Conservation (phyloP, 2,888 invertebrate species). For the Dinocampus coccinellae region DNA sequence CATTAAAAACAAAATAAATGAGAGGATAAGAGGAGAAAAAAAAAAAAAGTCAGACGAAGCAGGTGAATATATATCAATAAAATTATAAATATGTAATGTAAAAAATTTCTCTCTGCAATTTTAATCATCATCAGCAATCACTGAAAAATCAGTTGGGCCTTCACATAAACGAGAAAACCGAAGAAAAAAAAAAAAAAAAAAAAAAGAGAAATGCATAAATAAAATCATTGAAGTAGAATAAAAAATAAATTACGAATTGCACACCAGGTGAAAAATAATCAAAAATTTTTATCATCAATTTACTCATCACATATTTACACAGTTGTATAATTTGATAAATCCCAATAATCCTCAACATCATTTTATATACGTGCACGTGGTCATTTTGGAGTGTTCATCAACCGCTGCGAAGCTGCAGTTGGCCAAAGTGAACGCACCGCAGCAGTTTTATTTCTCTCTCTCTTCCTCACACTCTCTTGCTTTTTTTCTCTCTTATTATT, state of each 20-base stretch:
- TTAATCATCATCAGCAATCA: not conserved
- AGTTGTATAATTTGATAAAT: too few species aligned
- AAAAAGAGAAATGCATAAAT: too few species aligned
- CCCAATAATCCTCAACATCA: too few species aligned
- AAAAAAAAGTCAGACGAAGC: not conserved
- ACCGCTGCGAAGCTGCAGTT: slow-evolving; percentile 45
- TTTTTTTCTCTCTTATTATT: not conserved
- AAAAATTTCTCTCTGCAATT: not conserved
- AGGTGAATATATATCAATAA: not conserved
- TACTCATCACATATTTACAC: too few species aligned
- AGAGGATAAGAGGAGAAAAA: not conserved
- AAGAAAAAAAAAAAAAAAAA: too few species aligned
- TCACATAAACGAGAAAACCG: too few species aligned
- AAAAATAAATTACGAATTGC: slow-evolving; percentile 16
- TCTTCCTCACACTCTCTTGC: too few species aligned
- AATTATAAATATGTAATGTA: not conserved
- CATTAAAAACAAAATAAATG: not conserved
- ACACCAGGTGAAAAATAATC: slow-evolving; percentile 23
- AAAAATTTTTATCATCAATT: too few species aligned
- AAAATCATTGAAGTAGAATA: too few species aligned
- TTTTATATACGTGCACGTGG: slow-evolving; percentile 49
- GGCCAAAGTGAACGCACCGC: slow-evolving; percentile 53
- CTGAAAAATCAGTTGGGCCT: slow-evolving; percentile 15
- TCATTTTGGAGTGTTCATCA: slow-evolving; percentile 43
- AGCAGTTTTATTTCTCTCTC: not conserved